Evolutionary conservation across 2,797 vertebrate species (phyloP).

Genomic region (Otus scops): DNA sequence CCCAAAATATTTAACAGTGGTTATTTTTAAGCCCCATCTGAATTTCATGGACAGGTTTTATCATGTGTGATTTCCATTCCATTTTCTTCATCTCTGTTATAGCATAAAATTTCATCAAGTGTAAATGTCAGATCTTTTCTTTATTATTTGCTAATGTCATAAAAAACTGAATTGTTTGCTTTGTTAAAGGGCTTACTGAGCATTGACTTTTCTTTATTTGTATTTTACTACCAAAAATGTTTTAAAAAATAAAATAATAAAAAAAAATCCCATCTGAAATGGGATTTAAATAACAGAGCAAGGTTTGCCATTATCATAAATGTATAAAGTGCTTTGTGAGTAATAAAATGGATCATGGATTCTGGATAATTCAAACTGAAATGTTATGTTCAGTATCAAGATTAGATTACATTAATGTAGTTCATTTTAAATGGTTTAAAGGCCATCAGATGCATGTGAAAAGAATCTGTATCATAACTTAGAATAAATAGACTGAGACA

Average conservation of each 20-base stretch:
- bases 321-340: constrained; percentile 83
- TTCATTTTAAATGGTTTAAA: constrained; percentile 86
- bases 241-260: constrained; percentile 75
- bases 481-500: constrained; percentile 85
- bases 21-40: constrained; percentile 50
- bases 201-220: constrained; percentile 82
- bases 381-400: constrained; percentile 85
- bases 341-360: constrained; percentile 86
- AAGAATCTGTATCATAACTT: constrained; percentile 83
- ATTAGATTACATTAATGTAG: constrained; percentile 85
- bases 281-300: constrained; percentile 83
- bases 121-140: constrained; percentile 85
- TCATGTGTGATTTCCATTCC: constrained; percentile 75
- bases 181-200: constrained; percentile 80
- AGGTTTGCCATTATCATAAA: constrained; percentile 83
- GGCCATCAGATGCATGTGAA: constrained; percentile 81
- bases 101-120: constrained; percentile 84
- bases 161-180: constrained; percentile 83
- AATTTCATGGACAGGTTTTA: constrained; percentile 70
- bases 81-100: constrained; percentile 80
- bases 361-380: constrained; percentile 86
- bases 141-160: constrained; percentile 85
- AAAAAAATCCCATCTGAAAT: constrained; percentile 77
- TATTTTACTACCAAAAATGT: constrained; percentile 78
- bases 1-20: constrained; percentile 42